Evolutionary conservation across 2,113 vertebrate genomes (phyloP).

Genomic region (Bolborhynchus lineola): DNA sequence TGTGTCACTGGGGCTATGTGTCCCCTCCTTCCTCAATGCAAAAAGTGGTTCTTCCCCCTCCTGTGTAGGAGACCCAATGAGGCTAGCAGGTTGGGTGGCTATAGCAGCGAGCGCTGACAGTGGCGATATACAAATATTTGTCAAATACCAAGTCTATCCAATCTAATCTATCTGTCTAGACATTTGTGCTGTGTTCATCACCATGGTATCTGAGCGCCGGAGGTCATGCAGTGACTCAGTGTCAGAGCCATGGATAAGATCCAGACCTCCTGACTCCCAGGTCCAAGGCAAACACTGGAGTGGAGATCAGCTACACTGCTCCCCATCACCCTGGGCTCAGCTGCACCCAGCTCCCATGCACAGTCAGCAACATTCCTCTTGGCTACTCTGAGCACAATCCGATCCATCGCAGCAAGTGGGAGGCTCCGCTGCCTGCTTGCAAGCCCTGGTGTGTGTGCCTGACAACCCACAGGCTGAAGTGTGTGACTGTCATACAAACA

Average conservation of each 20-base stretch:
- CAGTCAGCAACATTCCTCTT: neutral
- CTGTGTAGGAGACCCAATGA: neutral
- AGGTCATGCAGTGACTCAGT: constrained; percentile 58
- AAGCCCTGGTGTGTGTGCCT: neutral
- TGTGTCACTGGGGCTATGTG: neutral
- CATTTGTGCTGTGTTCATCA: constrained; percentile 62
- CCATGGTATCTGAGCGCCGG: constrained; percentile 1
- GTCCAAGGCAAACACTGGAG: neutral
- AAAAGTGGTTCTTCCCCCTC: neutral
- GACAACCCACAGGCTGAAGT: neutral
- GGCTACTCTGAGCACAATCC: neutral
- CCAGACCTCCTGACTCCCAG: neutral
- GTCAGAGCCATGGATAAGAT: constrained; percentile 17
- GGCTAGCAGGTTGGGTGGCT: neutral
- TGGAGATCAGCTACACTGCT: neutral
- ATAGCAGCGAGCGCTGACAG: neutral
- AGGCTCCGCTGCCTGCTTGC: neutral
- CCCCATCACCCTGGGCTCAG: neutral
- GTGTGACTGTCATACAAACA: neutral
- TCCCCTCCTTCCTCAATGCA: neutral
- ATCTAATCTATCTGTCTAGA: constrained; percentile 11
- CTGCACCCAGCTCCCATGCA: neutral
- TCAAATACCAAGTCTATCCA: neutral
- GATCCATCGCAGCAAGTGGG: neutral
- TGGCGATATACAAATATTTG: neutral